These are phyloP conservation scores for Andrena chrysosceles DNA, from an alignment of 2,888 invertebrate genomes.

Conservation along the genomic window DNA sequence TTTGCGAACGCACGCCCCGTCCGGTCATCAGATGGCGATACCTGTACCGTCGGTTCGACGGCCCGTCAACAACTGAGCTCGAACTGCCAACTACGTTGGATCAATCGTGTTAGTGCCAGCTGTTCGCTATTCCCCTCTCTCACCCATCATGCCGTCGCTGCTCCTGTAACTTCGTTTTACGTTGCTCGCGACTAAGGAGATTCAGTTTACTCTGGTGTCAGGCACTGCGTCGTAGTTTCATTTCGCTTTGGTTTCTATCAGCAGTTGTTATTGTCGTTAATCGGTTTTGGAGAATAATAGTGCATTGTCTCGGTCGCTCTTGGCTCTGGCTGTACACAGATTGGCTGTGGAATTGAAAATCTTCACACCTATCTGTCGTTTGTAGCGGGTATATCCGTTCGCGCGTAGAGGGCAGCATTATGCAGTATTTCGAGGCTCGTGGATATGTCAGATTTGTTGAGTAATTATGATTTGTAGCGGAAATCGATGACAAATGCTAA, in stretches of 20 bases:
- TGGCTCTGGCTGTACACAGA: not conserved
- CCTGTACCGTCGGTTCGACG: slow-evolving; percentile 33
- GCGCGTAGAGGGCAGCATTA: slow-evolving; percentile 46
- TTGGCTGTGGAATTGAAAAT: not conserved
- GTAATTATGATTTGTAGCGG: not conserved
- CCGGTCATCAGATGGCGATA: slow-evolving; percentile 62
- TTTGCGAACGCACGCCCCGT: slow-evolving; percentile 26
- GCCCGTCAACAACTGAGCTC: slow-evolving; percentile 63
- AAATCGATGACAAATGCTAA: not conserved
- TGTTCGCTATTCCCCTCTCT: slow-evolving; percentile 44
- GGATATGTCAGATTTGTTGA: slow-evolving; percentile 3
- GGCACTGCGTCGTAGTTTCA: not conserved
- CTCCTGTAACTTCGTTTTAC: not conserved
- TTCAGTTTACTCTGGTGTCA: too few species aligned
- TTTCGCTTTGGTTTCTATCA: not conserved
- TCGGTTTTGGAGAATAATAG: not conserved
- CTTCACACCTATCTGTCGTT: not conserved
- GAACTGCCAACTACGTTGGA: slow-evolving; percentile 38
- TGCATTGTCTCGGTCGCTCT: slow-evolving; percentile 6
- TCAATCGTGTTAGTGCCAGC: slow-evolving; percentile 60
- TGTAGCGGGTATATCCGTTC: not conserved
- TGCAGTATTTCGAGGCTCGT: slow-evolving; percentile 9
- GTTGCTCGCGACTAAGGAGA: not conserved
- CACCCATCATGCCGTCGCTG: not conserved
- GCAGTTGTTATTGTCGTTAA: not conserved